These are phyloP conservation scores for Petrolisthes cinctipes DNA, from an alignment of 2,888 invertebrate genomes.

Conservation along the genomic window DNA sequence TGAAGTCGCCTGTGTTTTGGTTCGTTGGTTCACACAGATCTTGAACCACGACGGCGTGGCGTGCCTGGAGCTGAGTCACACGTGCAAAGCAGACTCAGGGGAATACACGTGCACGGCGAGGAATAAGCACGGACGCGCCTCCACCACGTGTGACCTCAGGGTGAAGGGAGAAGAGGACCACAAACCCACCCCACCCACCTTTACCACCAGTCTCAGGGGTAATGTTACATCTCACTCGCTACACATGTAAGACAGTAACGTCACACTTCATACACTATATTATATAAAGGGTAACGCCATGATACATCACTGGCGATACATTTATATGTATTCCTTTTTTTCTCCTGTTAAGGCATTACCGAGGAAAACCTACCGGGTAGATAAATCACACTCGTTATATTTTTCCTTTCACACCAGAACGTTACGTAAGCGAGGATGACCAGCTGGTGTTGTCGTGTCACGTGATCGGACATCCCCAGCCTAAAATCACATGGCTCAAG, in stretches of 20 bases:
- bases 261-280: not conserved
- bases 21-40: conserved; percentile 1
- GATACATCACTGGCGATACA: not conserved
- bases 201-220: conserved; percentile 82
- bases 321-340: not conserved
- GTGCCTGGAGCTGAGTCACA: conserved; percentile 80
- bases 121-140: conserved; percentile 80
- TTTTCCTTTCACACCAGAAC: conserved; percentile 73
- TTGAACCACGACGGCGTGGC: conserved; percentile 70
- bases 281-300: not conserved
- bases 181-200: conserved; percentile 79
- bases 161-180: conserved; percentile 82
- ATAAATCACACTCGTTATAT: not conserved
- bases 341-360: not conserved
- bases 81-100: conserved; percentile 79
- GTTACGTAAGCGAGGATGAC: conserved; percentile 79
- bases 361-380: not conserved
- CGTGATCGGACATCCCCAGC: conserved; percentile 81
- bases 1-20: too few species aligned
- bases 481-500: conserved; percentile 83
- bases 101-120: conserved; percentile 84
- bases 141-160: conserved; percentile 80
- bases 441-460: conserved; percentile 84
- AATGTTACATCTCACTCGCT: conserved; percentile 63
- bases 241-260: not conserved